Base-by-base conservation (phyloP, 2,113 vertebrate genomes). In the Barnardius zonarius region DNA sequence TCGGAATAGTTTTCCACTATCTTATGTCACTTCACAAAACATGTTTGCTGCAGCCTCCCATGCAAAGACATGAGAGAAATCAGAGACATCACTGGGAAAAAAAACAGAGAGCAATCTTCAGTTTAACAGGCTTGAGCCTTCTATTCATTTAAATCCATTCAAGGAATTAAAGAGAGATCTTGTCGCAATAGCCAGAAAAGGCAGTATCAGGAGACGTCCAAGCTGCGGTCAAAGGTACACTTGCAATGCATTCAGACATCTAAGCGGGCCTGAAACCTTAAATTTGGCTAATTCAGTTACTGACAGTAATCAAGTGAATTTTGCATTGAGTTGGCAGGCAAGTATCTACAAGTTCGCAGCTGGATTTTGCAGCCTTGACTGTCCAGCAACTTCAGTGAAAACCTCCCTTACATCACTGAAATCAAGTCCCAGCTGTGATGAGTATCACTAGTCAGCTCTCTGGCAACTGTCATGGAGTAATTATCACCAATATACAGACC, bases 101-200 rank as follows among this genome's bases (percentile, higher is more conserved):
- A 74, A 44, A 55, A 24, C 3, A 31, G n/a, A 87, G 25, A 70
- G 46, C 46, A 74, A 67, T 51, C 79, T 74, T 74, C 28, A 83
- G 44, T 25, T 73, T 86, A 89, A 89, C 6, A 84, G 43, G 67
- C 48, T 91, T 79, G 48, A 93, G 48, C 49, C 70, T 87, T 86
- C 87, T 57, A 74, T 59, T 91, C 49, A 80, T 80, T 91, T 70
- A 76, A 92, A 85, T 67, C 67, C 33, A 74, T 66, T 76, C 54
- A 46, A 70, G 78, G 74, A 91, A 87, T 64, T 89, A 79, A 80
- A 80, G 61, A 90, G 55, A 95, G 84, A 92, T 68, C 63, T 82
- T 77, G 49, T 79, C 79, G 63, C n/a, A 13, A 59, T 25, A 70
- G 74, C 70, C 63, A 88, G 70, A 85, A 75, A 14, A 74, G 57